Evolutionary conservation across 2,888 invertebrate genomes (phyloP), one percentile per base, ranked within the genome.

Genomic region (Isoperla grammatica): DNA sequence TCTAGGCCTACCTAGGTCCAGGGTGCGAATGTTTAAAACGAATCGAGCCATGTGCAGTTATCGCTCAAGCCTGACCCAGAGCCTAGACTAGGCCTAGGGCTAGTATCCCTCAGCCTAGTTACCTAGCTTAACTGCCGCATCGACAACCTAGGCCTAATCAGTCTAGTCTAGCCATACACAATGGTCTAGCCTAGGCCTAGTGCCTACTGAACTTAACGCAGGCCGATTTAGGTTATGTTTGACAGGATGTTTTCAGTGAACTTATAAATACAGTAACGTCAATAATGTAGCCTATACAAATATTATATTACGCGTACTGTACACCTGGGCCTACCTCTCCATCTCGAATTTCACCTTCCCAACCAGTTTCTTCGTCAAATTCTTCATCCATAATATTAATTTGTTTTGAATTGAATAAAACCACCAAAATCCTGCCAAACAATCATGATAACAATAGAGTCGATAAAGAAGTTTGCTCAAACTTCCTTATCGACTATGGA

Each of bases 331-430:
- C 59, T 48, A 65, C 65, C 42, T 64, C 65, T 35, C 54, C 63
- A 48, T 65, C 65, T 29, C 57, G 75, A 68, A 79, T 76, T 69
- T 81, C 81, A 39, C 78, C 79, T 69, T 84, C 84, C 85, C 85
- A 85, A 48, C 76, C 77, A 61, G 82, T 79, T 66, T 84, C 84
- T 67, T 85, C 71, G 37, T 71, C 85, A 70, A 81, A 85, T 65
- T 84, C 77, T 40, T 78, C 78, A 54, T 78, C 77, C 78, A 78
- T 78, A 29, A 29, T 29, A 29, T 6, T 29, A 29, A 29, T 29
- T 29, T n/a, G n/a, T n/a, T 63, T 37, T 39, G 39, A 39, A 11
- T 39, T 39, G 11, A 12, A 39, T 39, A 39, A 39, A 39, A 39
- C 11, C 12, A 12, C 12, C 11, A 12, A 39, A 39, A 39, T 11